These are phyloP conservation scores for Apodemia duryi DNA, from an alignment of 2,888 invertebrate genomes.

Conservation along the genomic window DNA sequence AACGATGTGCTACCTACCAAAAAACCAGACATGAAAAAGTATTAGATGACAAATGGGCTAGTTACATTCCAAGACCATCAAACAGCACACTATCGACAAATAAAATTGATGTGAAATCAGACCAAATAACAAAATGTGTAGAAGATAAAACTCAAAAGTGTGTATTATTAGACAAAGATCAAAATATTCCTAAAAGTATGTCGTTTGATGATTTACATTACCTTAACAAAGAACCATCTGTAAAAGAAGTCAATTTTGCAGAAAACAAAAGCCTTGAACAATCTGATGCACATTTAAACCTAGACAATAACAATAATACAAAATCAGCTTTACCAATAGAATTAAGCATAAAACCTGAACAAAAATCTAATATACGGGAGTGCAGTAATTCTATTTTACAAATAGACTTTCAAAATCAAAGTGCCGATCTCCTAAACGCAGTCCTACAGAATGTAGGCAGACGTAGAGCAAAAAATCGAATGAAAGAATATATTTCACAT, in stretches of 20 bases:
- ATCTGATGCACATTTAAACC: background rate
- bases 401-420: background rate
- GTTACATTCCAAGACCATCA: background rate
- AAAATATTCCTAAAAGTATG: background rate
- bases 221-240: background rate
- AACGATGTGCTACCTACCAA: conserved; percentile 39
- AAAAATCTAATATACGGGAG: background rate
- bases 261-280: background rate
- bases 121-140: background rate
- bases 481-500: background rate
- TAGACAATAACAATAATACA: background rate
- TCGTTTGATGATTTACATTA: background rate
- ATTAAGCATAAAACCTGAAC: background rate
- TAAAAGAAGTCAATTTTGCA: background rate
- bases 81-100: background rate
- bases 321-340: background rate
- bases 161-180: background rate
- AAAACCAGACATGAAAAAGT: conserved; percentile 16
- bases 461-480: background rate
- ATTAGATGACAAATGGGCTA: background rate
- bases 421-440: background rate
- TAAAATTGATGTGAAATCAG: background rate
- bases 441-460: background rate
- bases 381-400: background rate
- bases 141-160: background rate